A percentile compares a stretch with the other conserved stretches of the same genome.
Evolutionary conservation across 2,113 vertebrate genomes (phyloP).

Genomic region (Melanotaenia duboulayi): DNA sequence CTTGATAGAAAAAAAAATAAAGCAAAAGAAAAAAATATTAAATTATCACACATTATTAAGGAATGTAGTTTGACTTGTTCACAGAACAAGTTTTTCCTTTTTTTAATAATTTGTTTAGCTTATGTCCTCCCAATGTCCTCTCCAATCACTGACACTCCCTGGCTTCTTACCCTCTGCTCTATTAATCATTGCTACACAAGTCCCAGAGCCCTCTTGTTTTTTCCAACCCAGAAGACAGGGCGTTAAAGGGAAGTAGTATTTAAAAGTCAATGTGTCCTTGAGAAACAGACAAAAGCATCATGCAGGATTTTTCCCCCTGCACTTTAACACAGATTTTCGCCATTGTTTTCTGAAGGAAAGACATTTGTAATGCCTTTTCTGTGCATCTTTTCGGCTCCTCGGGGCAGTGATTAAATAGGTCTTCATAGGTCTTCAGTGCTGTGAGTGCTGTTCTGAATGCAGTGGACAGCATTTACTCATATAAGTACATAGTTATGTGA

Average conservation of each 20-base stretch:
- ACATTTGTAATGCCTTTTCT: background rate
- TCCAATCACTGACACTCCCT: slow-evolving; percentile 1
- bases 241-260: slow-evolving; percentile 23
- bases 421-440: slow-evolving; percentile 3
- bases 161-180: slow-evolving; percentile 23
- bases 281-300: background rate
- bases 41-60: too few species aligned
- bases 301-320: background rate
- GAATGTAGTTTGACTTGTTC: too few species aligned
- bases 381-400: background rate
- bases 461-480: background rate
- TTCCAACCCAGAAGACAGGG: slow-evolving; percentile 11
- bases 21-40: too few species aligned
- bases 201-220: slow-evolving; percentile 1
- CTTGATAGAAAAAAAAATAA: too few species aligned
- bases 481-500: slow-evolving; percentile 25
- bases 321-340: background rate
- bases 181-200: slow-evolving; percentile 46
- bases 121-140: slow-evolving; percentile 35
- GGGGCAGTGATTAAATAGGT: slow-evolving; percentile 15
- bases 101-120: background rate
- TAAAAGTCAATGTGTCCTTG: slow-evolving; percentile 29
- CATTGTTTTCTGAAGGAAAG: slow-evolving; percentile 6
- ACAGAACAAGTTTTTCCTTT: background rate
- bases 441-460: slow-evolving; percentile 12